phyloP scores from a whole-genome alignment of 2,888 invertebrate genomes.

The Lithophane leautieri region DNA sequence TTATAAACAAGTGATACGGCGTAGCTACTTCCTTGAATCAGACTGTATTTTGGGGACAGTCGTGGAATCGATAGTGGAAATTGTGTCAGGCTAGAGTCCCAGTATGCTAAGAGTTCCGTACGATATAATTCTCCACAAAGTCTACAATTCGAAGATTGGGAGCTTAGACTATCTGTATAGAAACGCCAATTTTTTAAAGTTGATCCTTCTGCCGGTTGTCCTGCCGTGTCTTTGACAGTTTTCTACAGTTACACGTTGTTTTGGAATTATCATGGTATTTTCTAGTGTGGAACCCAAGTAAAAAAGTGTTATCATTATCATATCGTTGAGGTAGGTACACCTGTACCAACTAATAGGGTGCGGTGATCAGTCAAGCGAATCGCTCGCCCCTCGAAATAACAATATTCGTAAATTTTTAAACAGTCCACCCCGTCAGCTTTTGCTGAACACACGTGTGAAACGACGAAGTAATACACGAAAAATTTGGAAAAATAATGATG shows the following conservation, averaged over 20 bases:
- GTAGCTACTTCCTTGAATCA: constrained; percentile 20
- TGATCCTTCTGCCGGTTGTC: neutral
- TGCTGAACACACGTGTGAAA: constrained; percentile 67
- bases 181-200: neutral
- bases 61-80: constrained; percentile 45
- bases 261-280: neutral
- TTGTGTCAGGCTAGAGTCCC: constrained; percentile 20
- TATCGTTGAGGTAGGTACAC: constrained; percentile 62
- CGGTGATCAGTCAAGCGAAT: constrained; percentile 77
- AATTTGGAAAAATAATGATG: constrained; percentile 64
- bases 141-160: neutral
- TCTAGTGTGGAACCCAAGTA: constrained; percentile 60
- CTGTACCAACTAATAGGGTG: constrained; percentile 67
- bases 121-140: neutral
- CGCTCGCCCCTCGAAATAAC: constrained; percentile 75
- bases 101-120: constrained; percentile 28
- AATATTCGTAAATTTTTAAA: constrained; percentile 74
- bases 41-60: constrained; percentile 21
- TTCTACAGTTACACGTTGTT: neutral
- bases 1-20: constrained; percentile 16
- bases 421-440: constrained; percentile 73
- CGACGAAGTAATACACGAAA: constrained; percentile 20
- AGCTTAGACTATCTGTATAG: no score
- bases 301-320: constrained; percentile 70
- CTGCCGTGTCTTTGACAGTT: no score